Conservation (phyloP, 2,888 invertebrate genomes). For the Diadromus collaris region DNA sequence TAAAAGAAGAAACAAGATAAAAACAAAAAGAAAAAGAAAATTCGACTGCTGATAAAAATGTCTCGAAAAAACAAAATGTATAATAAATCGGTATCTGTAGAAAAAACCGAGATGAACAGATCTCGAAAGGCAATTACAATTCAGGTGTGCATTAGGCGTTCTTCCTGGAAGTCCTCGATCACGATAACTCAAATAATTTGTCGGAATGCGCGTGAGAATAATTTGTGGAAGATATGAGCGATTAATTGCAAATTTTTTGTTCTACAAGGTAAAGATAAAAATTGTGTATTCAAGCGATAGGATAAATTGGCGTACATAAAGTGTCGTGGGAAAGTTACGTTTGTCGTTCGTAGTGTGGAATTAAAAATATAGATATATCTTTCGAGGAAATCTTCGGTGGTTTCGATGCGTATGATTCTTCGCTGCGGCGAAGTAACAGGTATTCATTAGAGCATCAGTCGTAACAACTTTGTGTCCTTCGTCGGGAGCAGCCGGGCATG, state of each 20-base stretch:
- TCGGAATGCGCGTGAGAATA: constrained; percentile 14
- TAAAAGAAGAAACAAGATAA: too few relatives aligned
- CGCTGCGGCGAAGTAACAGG: neutral
- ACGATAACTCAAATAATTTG: constrained; percentile 1
- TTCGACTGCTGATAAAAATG: neutral
- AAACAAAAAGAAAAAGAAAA: neutral
- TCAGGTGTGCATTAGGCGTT: neutral
- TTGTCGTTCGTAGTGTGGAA: neutral
- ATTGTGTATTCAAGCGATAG: neutral
- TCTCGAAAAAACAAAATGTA: neutral
- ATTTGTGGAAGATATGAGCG: neutral
- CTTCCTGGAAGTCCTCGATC: constrained; percentile 9
- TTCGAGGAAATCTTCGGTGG: neutral
- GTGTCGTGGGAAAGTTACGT: neutral
- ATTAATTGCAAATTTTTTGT: neutral
- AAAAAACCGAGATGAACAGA: neutral
- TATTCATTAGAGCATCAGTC: constrained; percentile 15
- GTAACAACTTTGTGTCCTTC: constrained; percentile 62
- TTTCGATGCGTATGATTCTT: neutral
- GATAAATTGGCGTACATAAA: neutral
- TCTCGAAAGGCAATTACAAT: constrained; percentile 7
- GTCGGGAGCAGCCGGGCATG: constrained; percentile 59
- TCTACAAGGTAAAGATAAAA: constrained; percentile 2
- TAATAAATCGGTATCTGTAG: neutral
- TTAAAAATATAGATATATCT: constrained; percentile 3